A percentile compares a stretch with the other conserved stretches of the same genome.
phyloP scores from a whole-genome alignment of 2,888 invertebrate genomes.

The Odontocolon sp. region DNA sequence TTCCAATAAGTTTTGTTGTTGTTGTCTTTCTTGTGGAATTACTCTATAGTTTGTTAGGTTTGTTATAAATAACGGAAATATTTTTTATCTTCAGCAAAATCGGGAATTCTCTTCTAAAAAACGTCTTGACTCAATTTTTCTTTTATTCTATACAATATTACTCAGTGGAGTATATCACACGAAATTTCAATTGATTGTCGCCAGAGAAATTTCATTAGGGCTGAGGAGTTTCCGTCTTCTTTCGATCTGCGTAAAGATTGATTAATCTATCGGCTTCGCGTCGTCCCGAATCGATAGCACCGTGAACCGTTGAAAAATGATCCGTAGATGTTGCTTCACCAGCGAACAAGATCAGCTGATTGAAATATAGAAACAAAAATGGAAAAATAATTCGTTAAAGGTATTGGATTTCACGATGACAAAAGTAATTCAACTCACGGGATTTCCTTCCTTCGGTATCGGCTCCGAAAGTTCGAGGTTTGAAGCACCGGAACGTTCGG shows the following conservation, averaged over 20 bases:
- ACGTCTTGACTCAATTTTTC: too few relatives aligned
- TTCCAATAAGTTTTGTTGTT: too few relatives aligned
- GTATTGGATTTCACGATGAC: too few relatives aligned
- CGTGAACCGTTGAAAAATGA: slow-evolving; percentile 85
- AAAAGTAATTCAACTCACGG: slow-evolving; percentile 56
- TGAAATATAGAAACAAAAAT: background rate
- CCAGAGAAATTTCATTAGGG: too few relatives aligned
- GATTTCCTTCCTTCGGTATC: slow-evolving; percentile 75
- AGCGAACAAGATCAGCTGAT: slow-evolving; percentile 84
- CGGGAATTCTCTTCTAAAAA: too few relatives aligned
- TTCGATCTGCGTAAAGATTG: slow-evolving; percentile 33
- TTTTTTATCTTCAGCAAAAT: too few relatives aligned
- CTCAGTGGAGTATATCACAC: too few relatives aligned
- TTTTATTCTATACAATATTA: too few relatives aligned
- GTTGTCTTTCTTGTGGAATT: too few relatives aligned
- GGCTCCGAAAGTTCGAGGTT: slow-evolving; percentile 83
- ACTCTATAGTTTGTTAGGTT: too few relatives aligned
- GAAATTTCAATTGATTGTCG: too few relatives aligned
- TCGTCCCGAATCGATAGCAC: slow-evolving; percentile 87
- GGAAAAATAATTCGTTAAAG: background rate
- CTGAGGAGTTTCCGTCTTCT: background rate
- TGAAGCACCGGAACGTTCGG: slow-evolving; percentile 81
- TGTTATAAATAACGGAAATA: too few relatives aligned
- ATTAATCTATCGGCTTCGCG: slow-evolving; percentile 86
- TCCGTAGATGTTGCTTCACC: slow-evolving; percentile 85